Evolutionary conservation across 2,888 invertebrate species (phyloP).

Genomic region (Conistra vaccinii): DNA sequence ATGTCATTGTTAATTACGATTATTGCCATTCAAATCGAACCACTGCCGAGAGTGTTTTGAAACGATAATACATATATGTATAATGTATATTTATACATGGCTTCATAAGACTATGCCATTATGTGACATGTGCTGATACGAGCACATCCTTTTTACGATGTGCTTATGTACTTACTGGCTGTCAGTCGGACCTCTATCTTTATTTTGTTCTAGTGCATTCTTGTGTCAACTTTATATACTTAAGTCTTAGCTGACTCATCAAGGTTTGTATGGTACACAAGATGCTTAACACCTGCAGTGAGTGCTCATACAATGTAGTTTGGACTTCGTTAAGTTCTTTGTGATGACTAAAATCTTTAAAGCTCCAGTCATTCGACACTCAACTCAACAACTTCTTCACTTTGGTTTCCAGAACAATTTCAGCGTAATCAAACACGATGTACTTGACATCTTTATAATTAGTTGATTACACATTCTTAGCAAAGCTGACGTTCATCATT

Average conservation of each 20-base stretch:
- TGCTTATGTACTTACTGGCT: constrained; percentile 2
- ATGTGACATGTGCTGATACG: constrained; percentile 42
- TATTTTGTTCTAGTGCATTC: constrained; percentile 45
- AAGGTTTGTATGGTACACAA: constrained; percentile 21
- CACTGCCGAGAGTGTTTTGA: constrained; percentile 56
- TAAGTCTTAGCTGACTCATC: constrained; percentile 43
- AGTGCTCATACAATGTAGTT: constrained; percentile 3
- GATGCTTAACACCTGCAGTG: constrained; percentile 14
- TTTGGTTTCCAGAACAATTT: constrained; percentile 3
- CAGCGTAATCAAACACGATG: not conserved
- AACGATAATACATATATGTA: constrained; percentile 42
- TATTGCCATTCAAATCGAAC: constrained; percentile 44
- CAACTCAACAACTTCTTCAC: not conserved
- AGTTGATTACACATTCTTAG: constrained; percentile 32
- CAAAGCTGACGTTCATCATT: constrained; percentile 40
- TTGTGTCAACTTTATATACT: constrained; percentile 22
- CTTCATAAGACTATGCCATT: constrained; percentile 13
- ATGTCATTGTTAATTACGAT: constrained; percentile 53
- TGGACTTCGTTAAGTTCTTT: not conserved
- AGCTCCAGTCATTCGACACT: not conserved
- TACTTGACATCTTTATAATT: constrained; percentile 17
- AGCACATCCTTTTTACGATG: constrained; percentile 55
- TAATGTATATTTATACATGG: constrained; percentile 7
- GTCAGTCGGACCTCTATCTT: constrained; percentile 22
- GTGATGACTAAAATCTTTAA: not conserved